Percentiles rank a stretch among this genome's conserved stretches.
phyloP scores from a whole-genome alignment of 2,797 vertebrate species.

The Nannoperca australis region DNA sequence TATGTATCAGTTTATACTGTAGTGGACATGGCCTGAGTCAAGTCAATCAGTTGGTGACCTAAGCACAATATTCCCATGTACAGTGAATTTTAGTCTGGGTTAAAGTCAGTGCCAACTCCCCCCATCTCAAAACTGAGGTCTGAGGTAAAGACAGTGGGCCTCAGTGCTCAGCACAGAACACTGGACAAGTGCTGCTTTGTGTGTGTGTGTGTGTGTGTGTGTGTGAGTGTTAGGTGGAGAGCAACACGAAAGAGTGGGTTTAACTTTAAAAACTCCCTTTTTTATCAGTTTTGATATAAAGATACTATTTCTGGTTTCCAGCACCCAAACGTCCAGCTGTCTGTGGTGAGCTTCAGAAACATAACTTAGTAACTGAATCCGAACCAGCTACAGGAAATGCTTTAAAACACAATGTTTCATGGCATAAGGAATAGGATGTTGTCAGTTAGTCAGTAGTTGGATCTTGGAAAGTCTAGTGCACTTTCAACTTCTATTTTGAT shows the following conservation, averaged over 20 bases:
- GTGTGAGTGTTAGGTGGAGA: conserved; percentile 39
- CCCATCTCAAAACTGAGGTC: conserved; percentile 17
- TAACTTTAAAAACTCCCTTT: conserved; percentile 33
- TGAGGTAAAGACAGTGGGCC: conserved; percentile 70
- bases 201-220: conserved; percentile 43
- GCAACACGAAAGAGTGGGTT: conserved; percentile 50
- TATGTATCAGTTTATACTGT: not conserved
- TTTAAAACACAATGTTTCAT: conserved; percentile 10
- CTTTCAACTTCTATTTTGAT: no score
- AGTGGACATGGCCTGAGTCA: not conserved
- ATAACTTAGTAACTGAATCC: not conserved
- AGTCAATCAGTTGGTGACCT: conserved; percentile 19
- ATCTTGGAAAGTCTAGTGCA: not conserved
- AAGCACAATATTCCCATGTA: conserved; percentile 52
- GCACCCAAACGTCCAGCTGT: conserved; percentile 4
- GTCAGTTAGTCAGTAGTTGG: not conserved
- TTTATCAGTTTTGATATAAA: conserved; percentile 3
- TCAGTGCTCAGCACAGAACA: conserved; percentile 71
- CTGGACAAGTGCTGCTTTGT: conserved; percentile 82
- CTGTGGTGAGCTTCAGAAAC: conserved; percentile 12
- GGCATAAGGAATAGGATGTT: conserved; percentile 1
- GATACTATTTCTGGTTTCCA: conserved; percentile 6
- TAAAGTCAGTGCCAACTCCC: conserved; percentile 47
- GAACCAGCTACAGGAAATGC: conserved; percentile 10
- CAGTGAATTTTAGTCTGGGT: conserved; percentile 65